These are phyloP conservation scores for Ditylenchus weischeri DNA, from an alignment of 2,888 invertebrate genomes.

Conservation along the genomic window DNA sequence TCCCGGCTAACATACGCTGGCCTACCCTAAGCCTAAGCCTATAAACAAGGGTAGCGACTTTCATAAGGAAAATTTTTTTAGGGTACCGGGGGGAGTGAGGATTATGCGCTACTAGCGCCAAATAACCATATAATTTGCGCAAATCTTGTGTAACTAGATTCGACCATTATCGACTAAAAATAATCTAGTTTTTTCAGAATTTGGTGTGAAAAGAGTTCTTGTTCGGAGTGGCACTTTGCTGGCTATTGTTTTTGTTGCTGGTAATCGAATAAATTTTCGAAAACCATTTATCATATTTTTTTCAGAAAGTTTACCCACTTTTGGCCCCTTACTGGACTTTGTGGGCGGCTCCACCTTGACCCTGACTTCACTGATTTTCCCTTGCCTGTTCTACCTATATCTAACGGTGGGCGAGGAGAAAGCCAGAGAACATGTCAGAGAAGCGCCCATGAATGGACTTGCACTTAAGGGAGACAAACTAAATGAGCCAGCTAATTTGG, in stretches of 20 bases:
- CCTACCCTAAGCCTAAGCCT: too few species aligned
- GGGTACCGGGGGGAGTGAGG: too few species aligned
- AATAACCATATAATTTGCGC: too few species aligned
- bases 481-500: neutral
- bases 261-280: too few species aligned
- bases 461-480: neutral
- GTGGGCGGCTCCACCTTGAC: slow-evolving; percentile 23
- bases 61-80: too few species aligned
- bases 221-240: slow-evolving; percentile 12
- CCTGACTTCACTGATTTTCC: slow-evolving; percentile 22
- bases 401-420: slow-evolving; percentile 19
- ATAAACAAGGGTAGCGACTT: too few species aligned
- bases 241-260: slow-evolving; percentile 20
- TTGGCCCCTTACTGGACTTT: slow-evolving; percentile 23
- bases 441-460: neutral
- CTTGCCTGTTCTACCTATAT: slow-evolving; percentile 24
- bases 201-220: slow-evolving; percentile 24
- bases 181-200: slow-evolving; percentile 9
- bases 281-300: too few species aligned
- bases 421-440: slow-evolving; percentile 8
- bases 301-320: slow-evolving; percentile 21
- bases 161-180: too few species aligned
- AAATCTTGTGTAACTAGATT: too few species aligned
- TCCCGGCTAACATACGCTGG: too few species aligned
- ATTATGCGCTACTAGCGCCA: too few species aligned